Conservation (phyloP, 2,888 invertebrate genomes). For the Drosophila rubida region DNA sequence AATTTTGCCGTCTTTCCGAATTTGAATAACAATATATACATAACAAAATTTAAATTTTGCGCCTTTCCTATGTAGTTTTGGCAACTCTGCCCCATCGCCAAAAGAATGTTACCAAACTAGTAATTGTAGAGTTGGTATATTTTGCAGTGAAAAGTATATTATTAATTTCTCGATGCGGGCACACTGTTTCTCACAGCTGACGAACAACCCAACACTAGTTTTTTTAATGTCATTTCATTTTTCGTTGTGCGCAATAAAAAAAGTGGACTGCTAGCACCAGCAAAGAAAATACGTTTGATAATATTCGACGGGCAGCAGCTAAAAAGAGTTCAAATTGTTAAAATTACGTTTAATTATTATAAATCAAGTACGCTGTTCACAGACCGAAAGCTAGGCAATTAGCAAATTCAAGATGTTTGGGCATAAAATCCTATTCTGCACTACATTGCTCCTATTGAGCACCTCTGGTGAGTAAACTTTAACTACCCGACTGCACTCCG, state of each 20-base stretch:
- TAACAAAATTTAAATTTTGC: not conserved
- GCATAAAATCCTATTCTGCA: slow-evolving; percentile 67
- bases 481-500: slow-evolving; percentile 15
- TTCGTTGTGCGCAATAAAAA: slow-evolving; percentile 58
- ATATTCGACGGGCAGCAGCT: slow-evolving; percentile 10
- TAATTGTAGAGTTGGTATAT: not conserved
- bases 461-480: slow-evolving; percentile 71
- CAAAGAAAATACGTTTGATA: slow-evolving; percentile 9
- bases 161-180: not conserved
- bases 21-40: too few relatives aligned
- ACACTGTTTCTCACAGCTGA: slow-evolving; percentile 41
- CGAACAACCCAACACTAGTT: slow-evolving; percentile 48
- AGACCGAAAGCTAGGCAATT: slow-evolving; percentile 8
- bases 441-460: slow-evolving; percentile 62
- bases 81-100: not conserved
- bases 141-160: not conserved
- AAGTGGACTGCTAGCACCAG: slow-evolving; percentile 31
- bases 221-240: slow-evolving; percentile 56
- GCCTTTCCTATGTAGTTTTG: not conserved
- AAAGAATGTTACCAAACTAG: not conserved
- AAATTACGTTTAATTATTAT: not conserved
- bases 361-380: slow-evolving; percentile 11
- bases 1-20: too few relatives aligned
- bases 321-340: slow-evolving; percentile 8
- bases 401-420: slow-evolving; percentile 65